Percentiles rank a stretch among this genome's conserved stretches.
phyloP scores from a whole-genome alignment of 2,797 vertebrate species.

The Ara ararauna region DNA sequence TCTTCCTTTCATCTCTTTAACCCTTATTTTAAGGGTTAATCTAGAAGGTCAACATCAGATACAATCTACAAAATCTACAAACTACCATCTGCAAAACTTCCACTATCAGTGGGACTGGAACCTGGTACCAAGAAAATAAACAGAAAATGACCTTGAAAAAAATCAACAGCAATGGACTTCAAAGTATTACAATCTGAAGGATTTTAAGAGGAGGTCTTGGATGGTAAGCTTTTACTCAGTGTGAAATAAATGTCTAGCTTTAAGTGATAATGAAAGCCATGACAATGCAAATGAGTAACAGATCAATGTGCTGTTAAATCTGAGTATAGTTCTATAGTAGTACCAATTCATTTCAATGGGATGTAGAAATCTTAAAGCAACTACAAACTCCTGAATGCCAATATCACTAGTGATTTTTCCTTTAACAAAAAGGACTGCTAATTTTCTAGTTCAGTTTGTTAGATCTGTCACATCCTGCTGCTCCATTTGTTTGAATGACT shows the following conservation, averaged over 20 bases:
- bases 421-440: background rate
- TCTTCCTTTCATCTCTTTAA: background rate
- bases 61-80: background rate
- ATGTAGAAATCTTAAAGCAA: background rate
- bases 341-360: background rate
- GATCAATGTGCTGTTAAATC: constrained; percentile 6
- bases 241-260: background rate
- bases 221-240: background rate
- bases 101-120: background rate
- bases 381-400: background rate
- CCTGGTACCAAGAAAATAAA: background rate
- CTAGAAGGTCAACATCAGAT: background rate
- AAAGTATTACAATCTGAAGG: background rate
- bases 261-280: background rate
- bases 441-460: background rate
- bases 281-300: constrained; percentile 18
- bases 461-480: background rate
- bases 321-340: background rate
- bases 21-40: background rate
- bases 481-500: background rate
- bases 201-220: constrained; percentile 13
- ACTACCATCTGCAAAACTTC: background rate
- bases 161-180: background rate
- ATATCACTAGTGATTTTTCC: constrained; percentile 19
- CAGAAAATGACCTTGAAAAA: background rate